Evolutionary conservation across 2,113 vertebrate species (phyloP), one percentile per base, ranked within the genome.

Genomic region (Peromyscus californicus): DNA sequence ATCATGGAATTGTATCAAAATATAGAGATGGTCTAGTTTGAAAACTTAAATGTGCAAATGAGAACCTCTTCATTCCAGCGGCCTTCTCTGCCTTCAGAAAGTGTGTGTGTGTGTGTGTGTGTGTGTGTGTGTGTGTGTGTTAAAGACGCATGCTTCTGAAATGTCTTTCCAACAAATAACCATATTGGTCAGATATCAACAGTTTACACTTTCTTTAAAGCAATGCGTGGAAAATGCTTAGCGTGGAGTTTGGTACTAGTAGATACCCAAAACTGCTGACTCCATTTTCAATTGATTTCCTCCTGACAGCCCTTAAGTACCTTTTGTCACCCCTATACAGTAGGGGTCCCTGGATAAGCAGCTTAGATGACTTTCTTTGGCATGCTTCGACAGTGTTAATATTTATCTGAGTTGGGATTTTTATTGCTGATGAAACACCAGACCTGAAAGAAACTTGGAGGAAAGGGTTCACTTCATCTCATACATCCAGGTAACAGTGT

Each of bases 1-100:
- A 63, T 87, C 5, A 22, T 17, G 76, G 57, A 79, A 79, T 75
- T 22, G 8, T 45, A 90, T 3, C 26, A 16, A 88, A 51, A 86
- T 57, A 26, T 63, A 80, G 51, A 93, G 10, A 63, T 48, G 0
- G 33, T 76, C 92, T 90, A 45, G 39, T 12, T 70, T 70, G 45
- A 90, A 96, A 92, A 42, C 31, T 63, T 42, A 36, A 93, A 59
- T 86, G 85, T 48, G 31, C 9, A 76, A 95, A 89, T 74, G 54
- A 69, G 11, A 94, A 57, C 2, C 39, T 72, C 26, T 17, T 80
- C 1, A 31, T 3, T 5, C 7, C 4, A 26, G 1, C 17, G 74
- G 65, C 26, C 29, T n/a, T 72, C 16, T 72, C 36, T 82, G 65
- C 5, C 39, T 65, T 22, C 75, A 33, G 57, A 86, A 11, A 70